Percentiles rank a stretch among this genome's conserved stretches.
Conservation (phyloP, 2,888 invertebrate species). For the Hipparchia sbordonii region DNA sequence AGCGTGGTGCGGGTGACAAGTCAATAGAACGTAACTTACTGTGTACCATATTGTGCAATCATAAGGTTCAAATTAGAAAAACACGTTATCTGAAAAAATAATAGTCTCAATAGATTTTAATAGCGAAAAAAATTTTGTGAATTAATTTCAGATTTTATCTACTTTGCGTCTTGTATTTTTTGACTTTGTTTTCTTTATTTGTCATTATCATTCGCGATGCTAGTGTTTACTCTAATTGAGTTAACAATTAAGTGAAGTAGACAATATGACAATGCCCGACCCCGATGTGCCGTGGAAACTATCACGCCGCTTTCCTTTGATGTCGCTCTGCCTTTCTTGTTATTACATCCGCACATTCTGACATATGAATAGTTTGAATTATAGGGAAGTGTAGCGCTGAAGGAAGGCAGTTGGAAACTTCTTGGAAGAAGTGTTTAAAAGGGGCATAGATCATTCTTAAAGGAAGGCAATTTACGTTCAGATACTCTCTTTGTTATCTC, state of each 20-base stretch:
- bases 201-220: constrained; percentile 14
- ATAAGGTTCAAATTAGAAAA: too few species aligned
- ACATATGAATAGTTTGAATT: constrained; percentile 40
- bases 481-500: not conserved
- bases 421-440: constrained; percentile 14
- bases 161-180: not conserved
- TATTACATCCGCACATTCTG: constrained; percentile 36
- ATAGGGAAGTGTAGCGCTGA: constrained; percentile 28
- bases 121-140: not conserved
- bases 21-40: too few species aligned
- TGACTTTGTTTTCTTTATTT: constrained; percentile 9
- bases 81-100: too few species aligned
- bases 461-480: not conserved
- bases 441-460: not conserved
- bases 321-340: constrained; percentile 60
- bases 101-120: too few species aligned
- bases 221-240: constrained; percentile 38
- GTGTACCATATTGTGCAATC: too few species aligned
- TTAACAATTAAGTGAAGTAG: constrained; percentile 55
- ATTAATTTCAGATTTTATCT: not conserved
- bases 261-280: constrained; percentile 74
- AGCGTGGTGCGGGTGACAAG: too few species aligned
- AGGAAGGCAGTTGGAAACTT: constrained; percentile 19
- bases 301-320: constrained; percentile 76
- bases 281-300: constrained; percentile 73